Evolutionary conservation across 2,888 invertebrate genomes (phyloP), one percentile per base, ranked within the genome.

Genomic region (Herminia tarsipennalis): DNA sequence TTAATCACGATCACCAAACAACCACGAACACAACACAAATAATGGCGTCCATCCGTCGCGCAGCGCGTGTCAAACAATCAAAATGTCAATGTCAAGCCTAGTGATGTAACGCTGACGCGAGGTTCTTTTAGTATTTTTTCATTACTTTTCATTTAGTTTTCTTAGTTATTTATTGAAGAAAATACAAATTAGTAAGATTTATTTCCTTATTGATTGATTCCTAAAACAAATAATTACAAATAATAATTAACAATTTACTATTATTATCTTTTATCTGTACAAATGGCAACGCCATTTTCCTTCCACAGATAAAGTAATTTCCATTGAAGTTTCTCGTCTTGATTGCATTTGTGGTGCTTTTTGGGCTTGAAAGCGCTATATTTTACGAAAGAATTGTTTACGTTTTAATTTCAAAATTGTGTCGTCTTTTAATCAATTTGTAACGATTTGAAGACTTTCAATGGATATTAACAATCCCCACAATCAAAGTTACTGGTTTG

Each of bases 401-500:
- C 29, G 13, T 29, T 42, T 18, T 8, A 22, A 29, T 29, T 28
- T 36, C 8, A 16, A 36, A 33, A 29, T 5, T 22, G 17, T 25
- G 14, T 6, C 17, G 10, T 25, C 9, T 20, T 18, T 1, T 10
- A 9, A 29, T 5, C 16, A 13, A 25, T 8, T 27, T 29, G 5
- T n/a, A 8, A 17, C 16, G 6, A 14, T 30, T 18, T 2, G 3
- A 24, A 2, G 6, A n/a, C 8, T 20, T 1, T 0, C 8, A 27
- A 37, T 37, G 30, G 87, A 88, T 56, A 49, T 81, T 4, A 86
- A 76, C 47, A 81, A 80, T 67, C 56, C 80, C 5, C 82, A 84
- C 37, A 88, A 81, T 49, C 88, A 84, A 75, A 81, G 86, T 56
- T 91, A 88, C 50, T 91, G 89, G 88, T 90, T 89, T 61, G 87